Base-by-base conservation (phyloP, 2,888 invertebrate genomes). In the Masnerella sp. region DNA sequence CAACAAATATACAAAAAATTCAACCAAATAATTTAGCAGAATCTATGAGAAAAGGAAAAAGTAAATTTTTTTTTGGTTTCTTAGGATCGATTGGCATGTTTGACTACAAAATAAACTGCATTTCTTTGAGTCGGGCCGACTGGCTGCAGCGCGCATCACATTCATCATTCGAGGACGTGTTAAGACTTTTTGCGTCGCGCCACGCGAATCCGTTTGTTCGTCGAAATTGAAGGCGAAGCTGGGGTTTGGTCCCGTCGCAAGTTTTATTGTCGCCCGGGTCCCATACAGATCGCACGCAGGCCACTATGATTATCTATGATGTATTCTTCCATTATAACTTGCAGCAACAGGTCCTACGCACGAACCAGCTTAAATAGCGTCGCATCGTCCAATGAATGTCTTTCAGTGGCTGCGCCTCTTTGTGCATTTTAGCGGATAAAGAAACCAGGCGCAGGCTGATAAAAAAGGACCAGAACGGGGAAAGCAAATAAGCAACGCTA, bases 341-440 rank as follows among this genome's bases (percentile, higher is more conserved):
- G 76, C 77, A 80, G 83, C 84, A 83, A 84, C 84, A 84, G 85
- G 84, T 85, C 82, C 83, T 82, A 82, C 81, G 81, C 80, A 81
- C 77, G 75, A 78, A 78, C 77, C 71, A 78, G 78, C 79, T 81
- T 80, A 80, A 81, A 80, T 79, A 77, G 67, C 79, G 77, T 78
- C 78, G 77, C 80, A 75, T 76, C 77, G 78, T 77, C 79, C 77
- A 71, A 81, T 77, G 73, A 67, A 77, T 77, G 69, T 79, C 78
- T 77, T 79, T 80, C 77, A 77, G 69, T 68, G 74, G 17, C 51
- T 74, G 77, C 70, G 76, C 65, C 52, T 79, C 80, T 81, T 79
- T 81, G 77, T 79, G 68, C 40, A 79, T 80, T 77, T 77, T 67
- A 58, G 18, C 25, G 58, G 40, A 67, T 75, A 65, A 49, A 51